These are phyloP conservation scores for Phoxinus phoxinus DNA, from an alignment of 2,113 vertebrate species.

Conservation along the genomic window DNA sequence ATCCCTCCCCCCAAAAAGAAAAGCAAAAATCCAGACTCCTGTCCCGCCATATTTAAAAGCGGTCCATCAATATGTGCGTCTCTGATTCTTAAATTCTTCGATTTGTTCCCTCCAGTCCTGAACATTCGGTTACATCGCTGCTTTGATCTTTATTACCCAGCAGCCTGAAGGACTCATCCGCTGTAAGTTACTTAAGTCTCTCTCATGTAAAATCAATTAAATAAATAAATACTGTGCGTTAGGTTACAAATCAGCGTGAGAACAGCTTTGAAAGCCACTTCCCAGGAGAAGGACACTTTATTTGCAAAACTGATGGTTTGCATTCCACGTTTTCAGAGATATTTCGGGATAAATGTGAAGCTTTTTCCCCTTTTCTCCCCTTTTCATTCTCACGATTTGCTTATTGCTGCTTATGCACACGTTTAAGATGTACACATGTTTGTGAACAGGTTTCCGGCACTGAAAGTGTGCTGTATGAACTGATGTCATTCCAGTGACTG, in stretches of 20 bases:
- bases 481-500: not conserved
- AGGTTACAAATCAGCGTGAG: not conserved
- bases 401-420: not conserved
- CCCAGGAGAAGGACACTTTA: not conserved
- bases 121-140: not conserved
- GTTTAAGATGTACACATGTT: not conserved
- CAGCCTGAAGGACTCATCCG: not conserved
- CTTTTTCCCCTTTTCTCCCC: not conserved
- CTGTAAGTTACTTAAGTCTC: not conserved
- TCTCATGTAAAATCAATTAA: slow-evolving; percentile 7
- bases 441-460: not conserved
- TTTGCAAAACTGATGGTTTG: slow-evolving; percentile 6
- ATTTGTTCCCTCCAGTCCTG: not conserved
- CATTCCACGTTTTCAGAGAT: not conserved
- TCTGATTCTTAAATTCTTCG: not conserved
- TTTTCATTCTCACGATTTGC: not conserved
- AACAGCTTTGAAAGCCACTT: slow-evolving; percentile 10
- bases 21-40: not conserved
- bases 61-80: not conserved
- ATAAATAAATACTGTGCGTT: not conserved
- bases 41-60: not conserved
- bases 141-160: not conserved
- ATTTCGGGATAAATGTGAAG: not conserved
- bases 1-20: not conserved
- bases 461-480: not conserved